Evolutionary conservation across 2,888 invertebrate genomes (phyloP).

Genomic region (Adela reaumurella): DNA sequence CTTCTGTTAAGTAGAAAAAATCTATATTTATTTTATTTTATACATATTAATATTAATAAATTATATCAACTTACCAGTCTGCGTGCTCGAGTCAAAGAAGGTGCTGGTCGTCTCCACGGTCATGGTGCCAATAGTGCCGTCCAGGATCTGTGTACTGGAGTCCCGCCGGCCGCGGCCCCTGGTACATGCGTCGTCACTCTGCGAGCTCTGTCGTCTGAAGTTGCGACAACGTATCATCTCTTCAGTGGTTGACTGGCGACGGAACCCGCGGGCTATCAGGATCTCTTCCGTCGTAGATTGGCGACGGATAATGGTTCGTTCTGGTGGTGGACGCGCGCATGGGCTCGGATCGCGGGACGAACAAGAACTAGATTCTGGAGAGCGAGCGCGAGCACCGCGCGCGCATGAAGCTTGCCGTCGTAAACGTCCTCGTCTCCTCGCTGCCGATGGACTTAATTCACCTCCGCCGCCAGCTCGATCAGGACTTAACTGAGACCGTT

Average conservation of each 20-base stretch:
- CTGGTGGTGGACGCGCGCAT: slow-evolving; percentile 55
- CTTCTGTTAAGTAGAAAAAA: too few species aligned
- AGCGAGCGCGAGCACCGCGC: slow-evolving; percentile 53
- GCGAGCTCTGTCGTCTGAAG: slow-evolving; percentile 85
- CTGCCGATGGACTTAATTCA: slow-evolving; percentile 73
- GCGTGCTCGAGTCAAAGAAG: slow-evolving; percentile 89
- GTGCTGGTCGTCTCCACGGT: slow-evolving; percentile 90
- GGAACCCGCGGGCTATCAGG: slow-evolving; percentile 83
- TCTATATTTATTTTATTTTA: too few species aligned
- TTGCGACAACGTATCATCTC: slow-evolving; percentile 91
- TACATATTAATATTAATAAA: too few species aligned
- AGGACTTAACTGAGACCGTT: slow-evolving; percentile 74
- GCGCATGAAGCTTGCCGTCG: slow-evolving; percentile 79
- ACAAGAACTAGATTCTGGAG: slow-evolving; percentile 73
- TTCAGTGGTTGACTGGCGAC: slow-evolving; percentile 86
- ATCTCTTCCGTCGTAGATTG: slow-evolving; percentile 93
- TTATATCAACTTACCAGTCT: slow-evolving; percentile 78
- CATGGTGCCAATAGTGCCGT: slow-evolving; percentile 90
- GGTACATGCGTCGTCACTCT: slow-evolving; percentile 76
- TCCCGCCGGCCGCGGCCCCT: slow-evolving; percentile 72
- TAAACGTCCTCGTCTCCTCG: slow-evolving; percentile 64
- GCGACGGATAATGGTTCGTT: slow-evolving; percentile 73
- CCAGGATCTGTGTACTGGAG: slow-evolving; percentile 86
- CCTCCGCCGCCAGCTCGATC: slow-evolving; percentile 78
- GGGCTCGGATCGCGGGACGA: slow-evolving; percentile 83